Base-by-base conservation (phyloP, 30 jellyfish, hydroid and myxozoan genomes). In the Pelagia noctiluca region DNA sequence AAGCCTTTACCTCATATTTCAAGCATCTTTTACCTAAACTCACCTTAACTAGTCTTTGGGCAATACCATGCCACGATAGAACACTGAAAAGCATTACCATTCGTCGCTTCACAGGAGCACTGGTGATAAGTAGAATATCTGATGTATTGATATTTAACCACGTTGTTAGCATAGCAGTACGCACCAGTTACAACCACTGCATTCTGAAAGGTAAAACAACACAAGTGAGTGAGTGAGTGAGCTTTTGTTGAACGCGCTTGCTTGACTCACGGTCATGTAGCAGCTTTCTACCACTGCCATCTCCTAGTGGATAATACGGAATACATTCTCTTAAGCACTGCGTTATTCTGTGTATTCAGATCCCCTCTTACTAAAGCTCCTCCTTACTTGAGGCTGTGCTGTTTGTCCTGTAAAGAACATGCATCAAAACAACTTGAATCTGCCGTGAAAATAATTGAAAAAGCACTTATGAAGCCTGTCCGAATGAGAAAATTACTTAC, bases 11-110 rank as follows among this genome's bases (percentile, higher is more conserved):
- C 16, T 42, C 12, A 42, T 42, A 16, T 8, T 42, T 8, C 16
- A 42, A 42, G 16, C 57, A 42, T 5, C 16, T 5, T 42, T 16
- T 42, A 16, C 8, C 34, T 24, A 23, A 0, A 73, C 13, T 0
- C 1, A 0, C 52, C 65, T 35, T 61, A 77, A 29, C 78, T 77
- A 10, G 50, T 61, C 70, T 35, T 77, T 35, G 88, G 88, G 31
- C 88, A 77, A 8, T 46, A 30, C 78, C 78, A 77, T 11, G 33
- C 0, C 7, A 3, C 0, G 2, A 61, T 54, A n/a, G 22, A n/a
- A 52, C 88, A 77, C 1, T 1, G 0, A 73, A 73, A 77, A 53
- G 18, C 24, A 29, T 18, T 34, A 11, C 42, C 29, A 18, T 18
- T 38, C 0, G 68, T 3, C 18, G 2, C 34, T 3, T 34, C 76